Base-by-base conservation (phyloP, 2,113 vertebrate genomes). In the Tiliqua scincoides region DNA sequence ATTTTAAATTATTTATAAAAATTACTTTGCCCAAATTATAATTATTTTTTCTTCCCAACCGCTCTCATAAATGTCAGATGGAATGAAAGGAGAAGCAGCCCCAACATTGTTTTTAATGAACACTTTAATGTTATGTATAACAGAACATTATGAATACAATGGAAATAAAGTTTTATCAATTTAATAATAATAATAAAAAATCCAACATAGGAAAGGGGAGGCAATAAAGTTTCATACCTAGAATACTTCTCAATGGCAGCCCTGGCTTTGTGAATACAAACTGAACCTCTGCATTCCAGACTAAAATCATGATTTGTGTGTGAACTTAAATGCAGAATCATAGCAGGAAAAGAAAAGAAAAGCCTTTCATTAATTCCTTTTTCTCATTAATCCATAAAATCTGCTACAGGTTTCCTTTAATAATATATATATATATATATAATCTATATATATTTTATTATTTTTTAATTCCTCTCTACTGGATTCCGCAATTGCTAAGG, bases 51-150 rank as follows among this genome's bases (percentile, higher is more conserved):
- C 79, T 85, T 32, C 89, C 94, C 95, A 95, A 96, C 96, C 82
- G 93, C 93, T 95, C 90, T 96, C 91, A 94, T 93, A 95, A 96
- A 97, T 74, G 91, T 97, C 96, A 96, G 95, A 96, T 83, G 93
- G 93, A 96, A 96, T 95, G 94, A 97, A 96, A 95, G 92, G 94
- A 96, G 95, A 96, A 94, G 93, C 94, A 91, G 92, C 93, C 94
- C 85, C 94, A 95, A 96, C 93, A 92, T 87, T 94, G 95, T 97
- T 97, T 97, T 97, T 97, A 98, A 99, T 98, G 97, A 98, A 97
- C 97, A 95, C 96, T 99, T 99, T 99, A 99, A 98, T 99, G 97
- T 98, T 96, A 96, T 97, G 96, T 97, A 98, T 97, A 97, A 98
- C 97, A 97, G 97, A 98, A 98, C 97, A 97, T 97, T 95, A 97